A percentile compares a stretch with the other conserved stretches of the same genome.
phyloP scores from a whole-genome alignment of 2,797 vertebrate genomes.

The Spinibarbus caldwelli region DNA sequence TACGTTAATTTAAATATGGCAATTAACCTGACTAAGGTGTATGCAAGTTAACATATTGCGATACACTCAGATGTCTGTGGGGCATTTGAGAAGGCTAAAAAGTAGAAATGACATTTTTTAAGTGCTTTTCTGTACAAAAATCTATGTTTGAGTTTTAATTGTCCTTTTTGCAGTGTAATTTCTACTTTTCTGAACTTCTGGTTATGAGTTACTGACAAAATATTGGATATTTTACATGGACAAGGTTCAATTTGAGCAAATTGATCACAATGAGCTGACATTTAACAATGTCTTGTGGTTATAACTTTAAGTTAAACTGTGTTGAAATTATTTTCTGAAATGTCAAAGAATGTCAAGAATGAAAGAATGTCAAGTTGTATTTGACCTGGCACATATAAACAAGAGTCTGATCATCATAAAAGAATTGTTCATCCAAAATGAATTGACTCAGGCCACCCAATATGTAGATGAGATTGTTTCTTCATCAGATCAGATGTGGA shows the following conservation, averaged over 20 bases:
- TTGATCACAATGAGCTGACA: not conserved
- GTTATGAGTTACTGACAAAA: not conserved
- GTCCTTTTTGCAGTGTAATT: not conserved
- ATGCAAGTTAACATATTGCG: not conserved
- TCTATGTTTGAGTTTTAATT: too few relatives aligned
- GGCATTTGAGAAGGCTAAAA: not conserved
- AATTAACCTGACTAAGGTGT: not conserved
- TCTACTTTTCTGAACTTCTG: not conserved
- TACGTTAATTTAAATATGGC: not conserved
- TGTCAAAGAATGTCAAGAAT: too few relatives aligned
- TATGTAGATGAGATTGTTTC: too few relatives aligned
- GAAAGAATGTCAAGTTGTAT: not conserved
- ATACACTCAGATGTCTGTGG: not conserved
- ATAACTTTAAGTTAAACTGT: not conserved
- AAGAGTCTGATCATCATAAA: not conserved
- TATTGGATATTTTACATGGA: not conserved
- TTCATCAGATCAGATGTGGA: too few relatives aligned
- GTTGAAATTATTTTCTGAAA: not conserved
- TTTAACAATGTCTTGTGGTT: not conserved
- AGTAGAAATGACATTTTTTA: not conserved
- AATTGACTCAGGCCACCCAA: too few relatives aligned
- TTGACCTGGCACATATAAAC: not conserved
- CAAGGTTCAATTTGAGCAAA: not conserved
- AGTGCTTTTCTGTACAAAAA: not conserved
- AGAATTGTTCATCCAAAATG: not conserved